Conservation (phyloP, 2,113 vertebrate genomes). For the Sinocyclocheilus anshuiensis region DNA sequence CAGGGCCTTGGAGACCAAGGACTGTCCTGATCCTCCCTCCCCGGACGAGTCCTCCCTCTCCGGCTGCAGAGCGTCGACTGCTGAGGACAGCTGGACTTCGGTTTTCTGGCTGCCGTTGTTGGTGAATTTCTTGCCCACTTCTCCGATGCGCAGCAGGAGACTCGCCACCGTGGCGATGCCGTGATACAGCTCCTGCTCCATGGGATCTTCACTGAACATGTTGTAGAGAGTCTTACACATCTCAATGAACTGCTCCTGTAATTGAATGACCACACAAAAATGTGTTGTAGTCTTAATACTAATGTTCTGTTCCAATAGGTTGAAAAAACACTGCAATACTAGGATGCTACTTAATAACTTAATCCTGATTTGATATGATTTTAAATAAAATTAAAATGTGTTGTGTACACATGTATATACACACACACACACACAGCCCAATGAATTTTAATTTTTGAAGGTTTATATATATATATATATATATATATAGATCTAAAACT, state of each 20-base stretch:
- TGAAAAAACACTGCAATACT: too few relatives aligned
- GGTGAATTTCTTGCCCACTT: constrained; percentile 92
- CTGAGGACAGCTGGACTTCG: constrained; percentile 50
- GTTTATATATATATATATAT: too few relatives aligned
- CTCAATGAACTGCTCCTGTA: constrained; percentile 96
- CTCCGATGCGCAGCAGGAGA: constrained; percentile 90
- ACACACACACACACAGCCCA: too few relatives aligned
- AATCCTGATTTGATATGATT: too few relatives aligned
- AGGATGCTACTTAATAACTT: too few relatives aligned
- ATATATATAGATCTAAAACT: too few relatives aligned
- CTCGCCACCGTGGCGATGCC: constrained; percentile 96
- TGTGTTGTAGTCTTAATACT: too few relatives aligned
- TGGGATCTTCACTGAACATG: constrained; percentile 92
- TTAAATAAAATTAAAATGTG: too few relatives aligned
- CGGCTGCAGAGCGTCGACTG: neutral
- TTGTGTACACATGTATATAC: too few relatives aligned
- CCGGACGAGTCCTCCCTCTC: constrained; percentile 51
- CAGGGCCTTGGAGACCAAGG: constrained; percentile 63
- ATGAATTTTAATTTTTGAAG: too few relatives aligned
- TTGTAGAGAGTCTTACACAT: constrained; percentile 97
- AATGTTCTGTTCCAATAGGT: too few relatives aligned
- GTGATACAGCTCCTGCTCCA: constrained; percentile 92
- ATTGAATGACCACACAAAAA: neutral
- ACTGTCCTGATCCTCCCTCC: constrained; percentile 53
- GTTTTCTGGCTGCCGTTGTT: constrained; percentile 72